Percentiles rank a stretch among this genome's conserved stretches.
Conservation (phyloP, 2,888 invertebrate genomes). For the Hylaea fasciaria region DNA sequence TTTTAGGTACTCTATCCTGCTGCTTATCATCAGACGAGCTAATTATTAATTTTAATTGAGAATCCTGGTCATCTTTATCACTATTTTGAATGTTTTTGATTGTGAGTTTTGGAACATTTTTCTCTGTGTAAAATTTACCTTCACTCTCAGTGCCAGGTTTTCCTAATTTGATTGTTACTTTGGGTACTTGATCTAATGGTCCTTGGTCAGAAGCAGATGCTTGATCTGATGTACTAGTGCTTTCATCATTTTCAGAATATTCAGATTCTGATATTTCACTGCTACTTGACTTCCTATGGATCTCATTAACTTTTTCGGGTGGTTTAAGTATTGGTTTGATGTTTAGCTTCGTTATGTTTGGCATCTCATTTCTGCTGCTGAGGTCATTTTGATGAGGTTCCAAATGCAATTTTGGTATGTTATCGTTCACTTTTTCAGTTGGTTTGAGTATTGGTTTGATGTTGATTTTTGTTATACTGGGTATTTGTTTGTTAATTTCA, state of each 20-base stretch:
- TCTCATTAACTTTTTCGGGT: constrained; percentile 76
- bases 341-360: constrained; percentile 75
- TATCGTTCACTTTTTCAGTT: constrained; percentile 53
- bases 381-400: constrained; percentile 43
- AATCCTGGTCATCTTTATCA: constrained; percentile 67
- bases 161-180: constrained; percentile 79
- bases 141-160: constrained; percentile 77
- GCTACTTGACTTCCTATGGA: constrained; percentile 79
- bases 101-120: constrained; percentile 76
- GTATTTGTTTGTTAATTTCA: constrained; percentile 52
- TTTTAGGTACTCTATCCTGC: constrained; percentile 74
- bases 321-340: constrained; percentile 81
- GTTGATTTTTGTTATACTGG: constrained; percentile 66
- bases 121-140: constrained; percentile 76
- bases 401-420: constrained; percentile 22
- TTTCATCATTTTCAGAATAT: constrained; percentile 84
- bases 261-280: constrained; percentile 83
- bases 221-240: constrained; percentile 76
- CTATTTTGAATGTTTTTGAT: constrained; percentile 73
- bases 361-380: constrained; percentile 59
- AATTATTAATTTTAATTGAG: constrained; percentile 73
- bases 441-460: constrained; percentile 77
- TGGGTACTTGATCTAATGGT: constrained; percentile 69
- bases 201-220: constrained; percentile 76
- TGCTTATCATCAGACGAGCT: constrained; percentile 70